phyloP scores from a whole-genome alignment of 2,797 vertebrate species.

The Knipowitschia caucasica region DNA sequence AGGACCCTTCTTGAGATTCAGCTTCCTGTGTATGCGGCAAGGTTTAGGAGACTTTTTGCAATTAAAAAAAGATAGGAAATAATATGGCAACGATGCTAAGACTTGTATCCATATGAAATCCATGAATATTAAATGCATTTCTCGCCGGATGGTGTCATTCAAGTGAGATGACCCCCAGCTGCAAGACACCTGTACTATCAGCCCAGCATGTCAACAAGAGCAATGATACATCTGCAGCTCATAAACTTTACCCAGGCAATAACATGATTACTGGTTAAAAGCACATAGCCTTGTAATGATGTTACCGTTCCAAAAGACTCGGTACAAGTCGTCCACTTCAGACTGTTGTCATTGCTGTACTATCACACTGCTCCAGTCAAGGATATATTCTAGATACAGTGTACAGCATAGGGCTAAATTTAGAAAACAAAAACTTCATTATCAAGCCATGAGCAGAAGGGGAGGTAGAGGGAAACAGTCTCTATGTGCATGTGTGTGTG shows the following conservation, averaged over 20 bases:
- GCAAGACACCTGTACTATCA: slow-evolving; percentile 37
- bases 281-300: slow-evolving; percentile 8
- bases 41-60: background rate
- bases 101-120: too few species aligned
- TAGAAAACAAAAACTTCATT: slow-evolving; percentile 75
- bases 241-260: slow-evolving; percentile 12
- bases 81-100: too few species aligned
- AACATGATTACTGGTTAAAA: slow-evolving; percentile 19
- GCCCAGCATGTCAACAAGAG: slow-evolving; percentile 33
- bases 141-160: slow-evolving; percentile 44
- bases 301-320: slow-evolving; percentile 7
- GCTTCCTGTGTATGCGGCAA: background rate
- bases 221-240: slow-evolving; percentile 47
- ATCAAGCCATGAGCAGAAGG: slow-evolving; percentile 60
- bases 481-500: too few species aligned
- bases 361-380: slow-evolving; percentile 41
- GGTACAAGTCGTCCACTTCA: background rate
- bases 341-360: slow-evolving; percentile 28
- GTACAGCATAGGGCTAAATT: slow-evolving; percentile 65
- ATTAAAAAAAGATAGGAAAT: background rate
- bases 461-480: slow-evolving; percentile 42
- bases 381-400: slow-evolving; percentile 42
- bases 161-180: slow-evolving; percentile 49
- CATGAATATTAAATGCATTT: slow-evolving; percentile 19
- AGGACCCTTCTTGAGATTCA: slow-evolving; percentile 5